Percentiles rank a stretch among this genome's conserved stretches.
Conservation (phyloP, 1,140 invertebrate species). For the Bombus cullumanus region DNA sequence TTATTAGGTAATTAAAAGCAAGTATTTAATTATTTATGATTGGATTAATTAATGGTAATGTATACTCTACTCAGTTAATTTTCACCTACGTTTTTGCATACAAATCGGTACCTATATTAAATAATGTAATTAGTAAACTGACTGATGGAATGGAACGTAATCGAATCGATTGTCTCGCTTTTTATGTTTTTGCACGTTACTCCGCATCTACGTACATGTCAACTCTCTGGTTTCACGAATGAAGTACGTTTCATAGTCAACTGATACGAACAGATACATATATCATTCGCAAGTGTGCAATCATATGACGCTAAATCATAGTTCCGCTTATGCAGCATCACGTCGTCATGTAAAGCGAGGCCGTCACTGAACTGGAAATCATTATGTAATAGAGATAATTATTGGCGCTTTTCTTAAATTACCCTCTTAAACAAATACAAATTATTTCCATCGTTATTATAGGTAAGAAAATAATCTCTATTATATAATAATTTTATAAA, state of each 20-base stretch:
- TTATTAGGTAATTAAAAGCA: background rate
- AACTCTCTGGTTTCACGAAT: background rate
- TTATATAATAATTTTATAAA: no score
- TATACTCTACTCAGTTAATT: background rate
- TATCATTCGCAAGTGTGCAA: background rate
- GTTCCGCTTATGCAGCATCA: background rate
- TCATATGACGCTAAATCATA: background rate
- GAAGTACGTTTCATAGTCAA: background rate
- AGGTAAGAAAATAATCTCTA: no score
- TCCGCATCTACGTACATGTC: background rate
- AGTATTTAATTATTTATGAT: background rate
- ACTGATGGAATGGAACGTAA: background rate
- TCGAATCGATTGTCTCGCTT: background rate
- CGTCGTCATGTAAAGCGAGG: background rate
- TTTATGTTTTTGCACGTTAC: background rate
- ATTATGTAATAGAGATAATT: background rate
- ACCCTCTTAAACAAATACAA: background rate
- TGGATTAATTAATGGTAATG: background rate
- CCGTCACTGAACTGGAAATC: background rate
- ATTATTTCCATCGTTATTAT: background rate
- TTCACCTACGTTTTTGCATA: background rate
- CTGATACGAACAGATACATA: background rate
- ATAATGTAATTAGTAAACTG: background rate
- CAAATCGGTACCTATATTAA: background rate
- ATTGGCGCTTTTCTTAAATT: background rate